Conservation (phyloP, 2,888 invertebrate species). For the Oligia fasciuncula region DNA sequence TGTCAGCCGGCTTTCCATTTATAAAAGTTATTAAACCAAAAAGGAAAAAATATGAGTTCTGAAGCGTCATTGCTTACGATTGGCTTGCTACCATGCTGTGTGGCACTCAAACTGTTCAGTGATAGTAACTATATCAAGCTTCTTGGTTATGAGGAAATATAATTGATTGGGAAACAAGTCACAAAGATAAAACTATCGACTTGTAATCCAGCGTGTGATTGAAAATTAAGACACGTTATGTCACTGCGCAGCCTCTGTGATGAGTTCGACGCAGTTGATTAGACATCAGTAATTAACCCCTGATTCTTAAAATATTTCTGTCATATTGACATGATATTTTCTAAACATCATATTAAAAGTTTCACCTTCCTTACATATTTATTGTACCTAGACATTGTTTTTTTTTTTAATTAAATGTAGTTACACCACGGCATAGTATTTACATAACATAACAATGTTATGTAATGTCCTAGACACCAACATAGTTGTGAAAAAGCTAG, state of each 20-base stretch:
- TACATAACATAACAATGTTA: too few relatives aligned
- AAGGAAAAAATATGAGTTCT: conserved; percentile 31
- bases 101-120: conserved; percentile 5
- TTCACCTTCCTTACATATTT: neutral
- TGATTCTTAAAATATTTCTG: neutral
- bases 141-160: neutral
- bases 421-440: neutral
- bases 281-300: neutral
- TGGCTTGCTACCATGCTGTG: conserved; percentile 6
- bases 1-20: conserved; percentile 24
- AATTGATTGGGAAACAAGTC: conserved; percentile 12
- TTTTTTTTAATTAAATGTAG: neutral
- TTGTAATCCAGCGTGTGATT: conserved; percentile 23
- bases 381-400: neutral
- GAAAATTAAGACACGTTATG: neutral
- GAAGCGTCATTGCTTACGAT: conserved; percentile 37
- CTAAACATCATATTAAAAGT: too few relatives aligned
- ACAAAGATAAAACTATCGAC: conserved; percentile 12
- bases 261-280: conserved; percentile 5
- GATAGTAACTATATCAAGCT: neutral
- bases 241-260: neutral
- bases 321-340: neutral
- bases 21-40: conserved; percentile 44
- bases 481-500: too few relatives aligned
- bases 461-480: too few relatives aligned